Base-by-base conservation (phyloP, 2,888 invertebrate genomes). In the Deilephila elpenor region DNA sequence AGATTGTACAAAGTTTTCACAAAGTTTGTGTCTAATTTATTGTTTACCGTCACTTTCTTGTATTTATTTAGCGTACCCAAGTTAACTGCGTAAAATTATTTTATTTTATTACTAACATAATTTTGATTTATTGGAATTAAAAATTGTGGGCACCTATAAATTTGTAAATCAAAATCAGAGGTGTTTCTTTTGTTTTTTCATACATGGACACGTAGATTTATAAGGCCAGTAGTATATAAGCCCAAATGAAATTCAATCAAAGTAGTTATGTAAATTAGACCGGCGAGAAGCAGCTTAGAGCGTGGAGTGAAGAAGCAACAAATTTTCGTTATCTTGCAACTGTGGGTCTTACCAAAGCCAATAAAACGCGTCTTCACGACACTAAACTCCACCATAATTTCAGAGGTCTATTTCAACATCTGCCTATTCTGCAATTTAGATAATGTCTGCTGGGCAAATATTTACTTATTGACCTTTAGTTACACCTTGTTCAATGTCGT, bases 1-100 rank as follows among this genome's bases (percentile, higher is more conserved):
- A 93, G 90, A 92, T 92, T 90, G 88, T 89, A 88, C 89, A 84
- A 90, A 92, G 91, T 92, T 93, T 91, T 89, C 88, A 75, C 87
- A 88, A 92, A 93, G 88, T 93, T 93, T 91, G 86, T 85, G 88
- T 89, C 88, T 93, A 92, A 93, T 93, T 94, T 92, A 92, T 93
- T 93, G 92, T 93, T 91, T 91, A 90, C 86, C 86, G 87, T 91
- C 90, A 89, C 89, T 89, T 86, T 89, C 88, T 90, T 88, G 84
- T 87, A 88, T 91, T 89, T 90, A 88, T 90, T 89, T 88, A 86
- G 86, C 81, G 84, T 67, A 51, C 67, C 67, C 82, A 84, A 86
- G 84, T 86, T 87, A 86, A 89, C 87, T 86, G 86, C 86, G 84
- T 81, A 78, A 84, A 86, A 84, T 83, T 83, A 86, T 87, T 83